Base-by-base conservation (phyloP, 35 echinoderm and acorn worm species). In the Amphiura filiformis region DNA sequence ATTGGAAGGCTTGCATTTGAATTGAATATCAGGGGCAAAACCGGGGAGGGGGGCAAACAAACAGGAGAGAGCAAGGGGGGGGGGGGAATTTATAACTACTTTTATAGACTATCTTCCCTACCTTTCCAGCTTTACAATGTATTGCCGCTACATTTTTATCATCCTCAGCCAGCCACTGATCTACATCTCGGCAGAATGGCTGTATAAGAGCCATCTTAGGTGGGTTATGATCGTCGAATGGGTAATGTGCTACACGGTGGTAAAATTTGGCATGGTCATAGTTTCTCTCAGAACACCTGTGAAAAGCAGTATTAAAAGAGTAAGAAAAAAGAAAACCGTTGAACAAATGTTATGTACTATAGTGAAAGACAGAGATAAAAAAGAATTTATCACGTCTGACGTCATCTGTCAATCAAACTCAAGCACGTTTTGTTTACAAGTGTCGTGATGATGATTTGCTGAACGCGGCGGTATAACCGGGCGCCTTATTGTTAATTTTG, bases 121-220 rank as follows among this genome's bases (percentile, higher is more conserved):
- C 96, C 93, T 98, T 98, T 39, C 96, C 96, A 18, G 96, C 96
- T 80, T 98, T 98, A 80, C 96, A 98, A 41, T 98, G 96, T 39
- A 98, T 98, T 37, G 80, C 96, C 34, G 96, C 96, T 0, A 98
- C 90, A 80, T 98, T 98, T 56, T 94, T 84, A 26, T 92, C 84
- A 78, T 92, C 84, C 65, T 77, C 41, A 57, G 84, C 82, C 31
- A 98, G 82, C 96, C 96, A 98, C 15, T 77, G 78, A 26, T 89
- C 86, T 4, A 98, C 96, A 84, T 98, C 96, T 81, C 92, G 86
- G 78, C 96, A 98, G 64, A 98, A 98, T 0, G 96, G 96, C 31
- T 89, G 38, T 36, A 98, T 98, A 26, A 94, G 84, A 20, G 91
- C 96, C 39, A 98, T 91, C 89, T 84, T 86, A 7, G 96, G 96